Conservation (phyloP, 2,113 vertebrate genomes). For the Colossoma macropomum region DNA sequence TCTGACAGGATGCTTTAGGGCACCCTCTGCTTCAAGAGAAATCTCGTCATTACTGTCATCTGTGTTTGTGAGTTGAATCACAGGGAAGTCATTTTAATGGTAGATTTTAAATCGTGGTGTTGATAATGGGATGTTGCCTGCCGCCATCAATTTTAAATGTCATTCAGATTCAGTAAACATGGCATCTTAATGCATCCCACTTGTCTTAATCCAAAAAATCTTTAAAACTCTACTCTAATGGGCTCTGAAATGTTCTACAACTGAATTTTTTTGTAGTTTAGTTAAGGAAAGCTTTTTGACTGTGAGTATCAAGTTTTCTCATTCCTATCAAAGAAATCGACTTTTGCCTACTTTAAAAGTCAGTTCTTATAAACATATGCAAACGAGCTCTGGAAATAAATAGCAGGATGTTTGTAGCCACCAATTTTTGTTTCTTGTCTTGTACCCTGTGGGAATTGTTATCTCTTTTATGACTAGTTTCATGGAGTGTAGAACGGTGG, state of each 20-base stretch:
- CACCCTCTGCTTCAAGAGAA: not conserved
- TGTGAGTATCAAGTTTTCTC: not conserved
- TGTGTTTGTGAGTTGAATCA: constrained; percentile 9
- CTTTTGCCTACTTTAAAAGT: not conserved
- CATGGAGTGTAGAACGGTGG: too few species aligned
- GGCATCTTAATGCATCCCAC: constrained; percentile 16
- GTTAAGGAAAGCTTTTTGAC: not conserved
- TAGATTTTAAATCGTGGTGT: not conserved
- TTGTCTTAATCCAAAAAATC: constrained; percentile 6
- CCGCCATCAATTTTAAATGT: constrained; percentile 1
- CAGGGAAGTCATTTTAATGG: constrained; percentile 5
- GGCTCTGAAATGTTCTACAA: not conserved
- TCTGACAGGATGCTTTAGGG: not conserved
- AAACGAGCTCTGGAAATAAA: not conserved
- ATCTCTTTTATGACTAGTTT: too few species aligned
- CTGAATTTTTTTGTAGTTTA: not conserved
- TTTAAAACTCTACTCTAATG: constrained; percentile 3
- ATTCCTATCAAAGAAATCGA: not conserved
- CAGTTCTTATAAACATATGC: not conserved
- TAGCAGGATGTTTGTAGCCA: not conserved
- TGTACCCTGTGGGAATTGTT: too few species aligned
- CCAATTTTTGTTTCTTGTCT: too few species aligned
- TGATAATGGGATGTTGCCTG: not conserved
- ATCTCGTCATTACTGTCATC: constrained; percentile 17
- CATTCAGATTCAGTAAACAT: constrained; percentile 23